Evolutionary conservation across 2,888 invertebrate genomes (phyloP).

Genomic region (Coremacera marginata): DNA sequence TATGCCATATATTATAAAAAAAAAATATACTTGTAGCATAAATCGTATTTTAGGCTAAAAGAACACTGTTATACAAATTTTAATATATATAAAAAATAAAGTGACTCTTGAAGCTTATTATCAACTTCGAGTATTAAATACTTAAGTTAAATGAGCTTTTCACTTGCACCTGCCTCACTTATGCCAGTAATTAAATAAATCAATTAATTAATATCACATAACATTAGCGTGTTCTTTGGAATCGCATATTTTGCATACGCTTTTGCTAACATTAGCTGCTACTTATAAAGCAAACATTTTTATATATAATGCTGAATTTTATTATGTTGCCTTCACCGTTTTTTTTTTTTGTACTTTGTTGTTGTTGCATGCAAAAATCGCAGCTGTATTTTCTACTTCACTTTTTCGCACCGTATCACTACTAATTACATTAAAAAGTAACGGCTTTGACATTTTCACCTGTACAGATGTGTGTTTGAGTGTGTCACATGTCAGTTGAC

Average conservation of each 20-base stretch:
- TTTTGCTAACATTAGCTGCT: too few relatives aligned
- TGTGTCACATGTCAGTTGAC: neutral
- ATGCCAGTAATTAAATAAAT: neutral
- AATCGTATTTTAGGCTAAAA: too few relatives aligned
- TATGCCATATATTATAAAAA: too few relatives aligned
- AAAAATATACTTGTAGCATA: too few relatives aligned
- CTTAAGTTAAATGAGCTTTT: neutral
- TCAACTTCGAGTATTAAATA: neutral
- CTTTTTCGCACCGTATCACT: constrained; percentile 13
- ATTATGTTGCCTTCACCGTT: too few relatives aligned
- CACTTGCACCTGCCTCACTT: neutral
- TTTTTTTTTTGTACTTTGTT: too few relatives aligned
- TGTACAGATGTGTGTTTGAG: neutral
- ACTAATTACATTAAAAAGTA: constrained; percentile 37
- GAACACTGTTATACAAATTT: too few relatives aligned
- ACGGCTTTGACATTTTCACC: constrained; percentile 32
- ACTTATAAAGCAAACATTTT: too few relatives aligned
- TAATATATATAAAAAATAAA: too few relatives aligned
- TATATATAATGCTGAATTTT: too few relatives aligned
- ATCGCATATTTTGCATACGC: neutral
- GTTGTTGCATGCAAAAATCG: too few relatives aligned
- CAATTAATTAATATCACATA: neutral
- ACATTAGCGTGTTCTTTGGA: neutral
- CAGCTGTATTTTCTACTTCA: neutral
- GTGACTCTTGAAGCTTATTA: too few relatives aligned